A percentile compares a stretch with the other conserved stretches of the same genome.
phyloP scores from a whole-genome alignment of 2,888 invertebrate species.

The Drosophila rellima region DNA sequence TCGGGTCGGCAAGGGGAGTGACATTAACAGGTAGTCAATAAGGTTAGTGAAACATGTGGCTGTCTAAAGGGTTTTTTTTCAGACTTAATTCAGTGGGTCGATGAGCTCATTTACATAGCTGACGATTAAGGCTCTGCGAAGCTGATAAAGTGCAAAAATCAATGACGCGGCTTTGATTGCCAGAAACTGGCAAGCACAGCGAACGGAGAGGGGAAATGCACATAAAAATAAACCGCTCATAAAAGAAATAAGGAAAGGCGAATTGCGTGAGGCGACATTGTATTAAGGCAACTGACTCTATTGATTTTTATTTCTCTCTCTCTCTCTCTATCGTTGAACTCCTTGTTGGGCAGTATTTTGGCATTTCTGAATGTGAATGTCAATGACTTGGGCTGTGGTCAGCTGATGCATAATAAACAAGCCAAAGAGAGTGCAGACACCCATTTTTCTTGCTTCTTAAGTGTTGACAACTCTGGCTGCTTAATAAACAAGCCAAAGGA shows the following conservation, averaged over 20 bases:
- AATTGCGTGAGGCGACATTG: slow-evolving; percentile 69
- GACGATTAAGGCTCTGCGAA: slow-evolving; percentile 57
- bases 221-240: slow-evolving; percentile 51
- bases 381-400: slow-evolving; percentile 72
- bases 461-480: slow-evolving; percentile 36
- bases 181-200: slow-evolving; percentile 27
- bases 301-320: slow-evolving; percentile 63
- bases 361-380: slow-evolving; percentile 65
- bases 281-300: slow-evolving; percentile 56
- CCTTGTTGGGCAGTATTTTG: slow-evolving; percentile 45
- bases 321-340: slow-evolving; percentile 24
- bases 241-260: slow-evolving; percentile 9
- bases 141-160: slow-evolving; percentile 82
- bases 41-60: slow-evolving; percentile 24
- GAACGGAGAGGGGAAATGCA: slow-evolving; percentile 9
- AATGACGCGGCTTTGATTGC: slow-evolving; percentile 65
- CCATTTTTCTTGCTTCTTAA: not conserved
- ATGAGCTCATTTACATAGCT: slow-evolving; percentile 66
- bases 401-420: slow-evolving; percentile 77
- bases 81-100: slow-evolving; percentile 22
- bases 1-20: slow-evolving; percentile 9
- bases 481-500: slow-evolving; percentile 60
- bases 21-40: slow-evolving; percentile 54
- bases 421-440: slow-evolving; percentile 16
- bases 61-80: slow-evolving; percentile 20